Percentiles rank a stretch among this genome's conserved stretches.
Conservation (phyloP, 1,140 invertebrate genomes). For the Drosophila micromelanica region DNA sequence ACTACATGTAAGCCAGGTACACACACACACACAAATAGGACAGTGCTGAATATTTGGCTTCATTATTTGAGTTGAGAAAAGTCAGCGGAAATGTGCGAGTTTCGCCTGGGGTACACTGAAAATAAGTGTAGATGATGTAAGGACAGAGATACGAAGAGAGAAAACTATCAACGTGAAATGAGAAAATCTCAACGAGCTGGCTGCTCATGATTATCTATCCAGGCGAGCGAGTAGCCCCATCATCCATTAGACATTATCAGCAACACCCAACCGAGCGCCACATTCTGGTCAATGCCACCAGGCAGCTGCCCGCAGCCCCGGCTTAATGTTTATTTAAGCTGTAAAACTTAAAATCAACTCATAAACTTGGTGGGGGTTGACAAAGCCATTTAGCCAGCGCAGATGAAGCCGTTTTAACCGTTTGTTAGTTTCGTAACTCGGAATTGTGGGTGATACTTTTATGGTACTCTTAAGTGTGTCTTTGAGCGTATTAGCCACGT, state of each 20-base stretch:
- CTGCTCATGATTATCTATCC: constrained; percentile 38
- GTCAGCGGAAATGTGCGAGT: constrained; percentile 69
- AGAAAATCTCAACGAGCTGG: constrained; percentile 61
- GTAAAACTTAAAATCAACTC: constrained; percentile 73
- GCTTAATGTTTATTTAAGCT: constrained; percentile 69
- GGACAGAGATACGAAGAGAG: constrained; percentile 25
- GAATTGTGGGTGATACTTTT: constrained; percentile 21
- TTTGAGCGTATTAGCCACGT: constrained; percentile 1
- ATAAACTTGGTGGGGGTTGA: constrained; percentile 55
- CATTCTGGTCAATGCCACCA: constrained; percentile 57
- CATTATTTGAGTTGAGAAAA: constrained; percentile 58
- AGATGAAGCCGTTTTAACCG: constrained; percentile 37
- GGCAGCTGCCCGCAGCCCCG: not conserved
- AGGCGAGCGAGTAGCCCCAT: constrained; percentile 41
- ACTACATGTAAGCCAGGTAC: constrained; percentile 5
- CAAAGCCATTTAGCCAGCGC: constrained; percentile 22
- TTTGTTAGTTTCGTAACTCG: constrained; percentile 36
- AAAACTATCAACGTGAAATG: constrained; percentile 76
- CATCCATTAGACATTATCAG: constrained; percentile 46
- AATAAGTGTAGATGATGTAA: constrained; percentile 71
- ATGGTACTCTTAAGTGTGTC: constrained; percentile 18
- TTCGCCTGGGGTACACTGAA: constrained; percentile 60
- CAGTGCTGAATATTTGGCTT: constrained; percentile 46
- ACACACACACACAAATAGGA: not conserved
- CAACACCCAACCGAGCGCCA: constrained; percentile 32